phyloP scores from a whole-genome alignment of 1,140 invertebrate genomes.

The Diorhabda carinulata region DNA sequence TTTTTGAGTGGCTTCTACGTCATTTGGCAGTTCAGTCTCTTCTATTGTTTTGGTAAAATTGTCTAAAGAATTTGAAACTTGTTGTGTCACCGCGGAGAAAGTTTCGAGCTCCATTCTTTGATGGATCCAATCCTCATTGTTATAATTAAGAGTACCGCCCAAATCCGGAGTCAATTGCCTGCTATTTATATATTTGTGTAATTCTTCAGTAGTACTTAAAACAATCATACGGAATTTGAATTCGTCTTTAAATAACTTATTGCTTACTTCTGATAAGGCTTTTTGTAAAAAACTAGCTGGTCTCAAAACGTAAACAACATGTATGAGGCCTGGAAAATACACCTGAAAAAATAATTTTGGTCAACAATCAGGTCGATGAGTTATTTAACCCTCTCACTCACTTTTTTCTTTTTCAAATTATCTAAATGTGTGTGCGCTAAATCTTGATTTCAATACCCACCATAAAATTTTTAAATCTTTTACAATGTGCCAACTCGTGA shows the following conservation, averaged over 20 bases:
- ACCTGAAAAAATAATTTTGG: constrained; percentile 58
- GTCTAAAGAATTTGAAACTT: constrained; percentile 79
- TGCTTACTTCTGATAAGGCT: constrained; percentile 92
- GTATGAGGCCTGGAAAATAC: constrained; percentile 90
- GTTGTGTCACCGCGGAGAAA: constrained; percentile 84
- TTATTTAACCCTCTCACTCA: too few species aligned
- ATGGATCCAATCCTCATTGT: constrained; percentile 94
- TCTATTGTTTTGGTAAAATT: constrained; percentile 79
- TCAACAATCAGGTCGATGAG: neutral
- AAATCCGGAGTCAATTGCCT: constrained; percentile 85
- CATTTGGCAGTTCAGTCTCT: constrained; percentile 80
- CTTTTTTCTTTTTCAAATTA: constrained; percentile 10
- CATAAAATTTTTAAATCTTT: too few species aligned
- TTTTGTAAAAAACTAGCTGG: constrained; percentile 92
- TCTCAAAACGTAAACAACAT: constrained; percentile 86
- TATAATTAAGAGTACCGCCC: constrained; percentile 83
- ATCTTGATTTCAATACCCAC: too few species aligned
- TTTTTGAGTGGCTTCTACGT: constrained; percentile 68
- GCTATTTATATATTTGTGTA: constrained; percentile 80
- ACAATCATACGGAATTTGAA: constrained; percentile 88
- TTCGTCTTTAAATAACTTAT: constrained; percentile 90
- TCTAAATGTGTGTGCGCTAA: neutral
- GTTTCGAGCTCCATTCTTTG: constrained; percentile 94
- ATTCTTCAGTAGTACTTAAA: constrained; percentile 72
- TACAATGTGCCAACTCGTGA: too few species aligned